These are phyloP conservation scores for Limosa lapponica DNA, from an alignment of 2,797 vertebrate genomes.

Conservation along the genomic window DNA sequence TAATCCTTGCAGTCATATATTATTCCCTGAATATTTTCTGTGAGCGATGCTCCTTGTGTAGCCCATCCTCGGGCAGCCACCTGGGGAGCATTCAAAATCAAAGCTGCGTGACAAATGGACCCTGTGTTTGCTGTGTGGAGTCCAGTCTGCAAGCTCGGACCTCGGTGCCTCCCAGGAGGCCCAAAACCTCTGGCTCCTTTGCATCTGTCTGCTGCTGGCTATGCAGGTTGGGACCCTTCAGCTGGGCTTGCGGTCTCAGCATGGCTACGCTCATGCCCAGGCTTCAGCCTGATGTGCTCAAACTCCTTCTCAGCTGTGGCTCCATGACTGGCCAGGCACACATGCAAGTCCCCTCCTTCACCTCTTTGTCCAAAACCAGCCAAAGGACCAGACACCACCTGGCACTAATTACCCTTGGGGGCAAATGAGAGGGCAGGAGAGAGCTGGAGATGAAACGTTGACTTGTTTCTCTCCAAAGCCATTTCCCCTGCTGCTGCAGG, in stretches of 20 bases:
- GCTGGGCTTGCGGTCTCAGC: fast-evolving
- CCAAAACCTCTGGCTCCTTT: not conserved
- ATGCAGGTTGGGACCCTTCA: not conserved
- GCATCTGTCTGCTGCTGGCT: not conserved
- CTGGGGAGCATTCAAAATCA: not conserved
- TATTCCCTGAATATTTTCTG: not conserved
- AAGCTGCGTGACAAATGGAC: not conserved
- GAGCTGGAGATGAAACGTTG: not conserved
- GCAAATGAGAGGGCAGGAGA: not conserved
- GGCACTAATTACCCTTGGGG: not conserved
- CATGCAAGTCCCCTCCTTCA: not conserved
- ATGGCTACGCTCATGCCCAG: not conserved
- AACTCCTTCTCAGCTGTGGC: not conserved
- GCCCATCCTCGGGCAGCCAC: not conserved
- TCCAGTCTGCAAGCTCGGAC: not conserved
- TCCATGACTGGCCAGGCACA: not conserved
- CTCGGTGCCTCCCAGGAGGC: not conserved
- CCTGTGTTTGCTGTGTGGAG: not conserved
- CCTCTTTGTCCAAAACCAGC: not conserved
- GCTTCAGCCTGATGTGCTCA: not conserved
- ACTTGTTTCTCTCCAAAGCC: not conserved
- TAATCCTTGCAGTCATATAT: not conserved
- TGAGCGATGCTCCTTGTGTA: not conserved
- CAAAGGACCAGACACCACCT: not conserved
- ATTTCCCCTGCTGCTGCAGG: not conserved